Conservation (phyloP, 2,113 vertebrate species). For the Zosterops borbonicus region DNA sequence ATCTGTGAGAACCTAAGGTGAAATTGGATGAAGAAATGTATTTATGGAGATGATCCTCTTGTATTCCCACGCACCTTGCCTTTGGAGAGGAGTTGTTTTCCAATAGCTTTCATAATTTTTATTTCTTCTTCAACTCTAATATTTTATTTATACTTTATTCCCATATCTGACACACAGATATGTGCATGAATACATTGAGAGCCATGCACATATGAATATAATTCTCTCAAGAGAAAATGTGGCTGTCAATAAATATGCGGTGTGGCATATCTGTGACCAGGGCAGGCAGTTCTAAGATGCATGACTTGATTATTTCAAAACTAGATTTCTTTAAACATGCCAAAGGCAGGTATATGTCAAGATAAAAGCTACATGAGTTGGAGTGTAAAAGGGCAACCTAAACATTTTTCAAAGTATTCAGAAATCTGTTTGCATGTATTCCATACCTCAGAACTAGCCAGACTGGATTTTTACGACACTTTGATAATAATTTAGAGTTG, state of each 20-base stretch:
- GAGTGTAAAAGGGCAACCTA: background rate
- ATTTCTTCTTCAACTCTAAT: background rate
- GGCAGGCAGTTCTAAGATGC: background rate
- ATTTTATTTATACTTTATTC: background rate
- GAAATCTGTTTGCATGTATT: background rate
- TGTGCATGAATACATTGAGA: background rate
- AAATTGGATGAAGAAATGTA: background rate
- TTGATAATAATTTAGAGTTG: background rate
- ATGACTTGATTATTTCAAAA: constrained; percentile 23
- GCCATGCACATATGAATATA: background rate
- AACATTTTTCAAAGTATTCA: constrained; percentile 14
- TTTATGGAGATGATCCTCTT: background rate
- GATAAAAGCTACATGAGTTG: background rate
- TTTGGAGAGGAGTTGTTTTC: background rate
- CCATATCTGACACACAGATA: background rate
- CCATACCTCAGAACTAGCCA: background rate
- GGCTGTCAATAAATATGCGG: background rate
- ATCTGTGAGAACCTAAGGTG: background rate
- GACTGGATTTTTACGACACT: background rate
- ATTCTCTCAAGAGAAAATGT: background rate
- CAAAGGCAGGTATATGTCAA: background rate
- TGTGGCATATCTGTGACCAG: background rate
- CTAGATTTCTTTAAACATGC: background rate
- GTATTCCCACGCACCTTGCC: background rate
- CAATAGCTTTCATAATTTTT: background rate